phyloP scores from a whole-genome alignment of 2,113 vertebrate species.

The Enhydra lutris region DNA sequence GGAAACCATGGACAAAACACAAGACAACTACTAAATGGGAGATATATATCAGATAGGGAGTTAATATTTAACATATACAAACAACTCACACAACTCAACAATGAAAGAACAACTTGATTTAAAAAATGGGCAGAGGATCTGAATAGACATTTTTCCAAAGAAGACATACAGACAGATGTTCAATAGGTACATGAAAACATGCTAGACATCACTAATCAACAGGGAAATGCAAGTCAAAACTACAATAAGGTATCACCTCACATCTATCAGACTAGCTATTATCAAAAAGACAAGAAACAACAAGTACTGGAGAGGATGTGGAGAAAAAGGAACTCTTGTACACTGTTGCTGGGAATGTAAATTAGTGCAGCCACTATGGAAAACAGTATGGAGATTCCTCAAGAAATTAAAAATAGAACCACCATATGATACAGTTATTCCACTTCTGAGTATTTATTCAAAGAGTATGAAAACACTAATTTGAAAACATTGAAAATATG shows the following conservation, averaged over 20 bases:
- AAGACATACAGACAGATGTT: background rate
- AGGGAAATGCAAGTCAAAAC: background rate
- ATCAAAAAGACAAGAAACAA: background rate
- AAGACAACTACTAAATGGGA: background rate
- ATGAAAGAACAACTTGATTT: background rate
- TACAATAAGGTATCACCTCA: background rate
- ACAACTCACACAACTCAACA: background rate
- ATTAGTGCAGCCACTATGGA: background rate
- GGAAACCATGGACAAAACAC: background rate
- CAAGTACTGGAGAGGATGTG: background rate
- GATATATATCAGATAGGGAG: background rate
- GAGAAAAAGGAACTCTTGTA: background rate
- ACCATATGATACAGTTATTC: background rate
- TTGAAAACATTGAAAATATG: background rate
- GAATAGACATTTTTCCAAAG: background rate
- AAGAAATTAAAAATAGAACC: background rate
- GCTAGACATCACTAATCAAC: background rate
- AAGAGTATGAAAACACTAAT: background rate
- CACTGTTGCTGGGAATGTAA: background rate
- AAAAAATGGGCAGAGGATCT: background rate
- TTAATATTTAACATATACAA: background rate
- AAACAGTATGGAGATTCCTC: background rate
- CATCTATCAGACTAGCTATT: background rate
- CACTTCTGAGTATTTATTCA: background rate
- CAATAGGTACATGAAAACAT: background rate